Percentiles rank a stretch among this genome's conserved stretches.
Conservation (phyloP, 2,888 invertebrate genomes). For the Apamea anceps region DNA sequence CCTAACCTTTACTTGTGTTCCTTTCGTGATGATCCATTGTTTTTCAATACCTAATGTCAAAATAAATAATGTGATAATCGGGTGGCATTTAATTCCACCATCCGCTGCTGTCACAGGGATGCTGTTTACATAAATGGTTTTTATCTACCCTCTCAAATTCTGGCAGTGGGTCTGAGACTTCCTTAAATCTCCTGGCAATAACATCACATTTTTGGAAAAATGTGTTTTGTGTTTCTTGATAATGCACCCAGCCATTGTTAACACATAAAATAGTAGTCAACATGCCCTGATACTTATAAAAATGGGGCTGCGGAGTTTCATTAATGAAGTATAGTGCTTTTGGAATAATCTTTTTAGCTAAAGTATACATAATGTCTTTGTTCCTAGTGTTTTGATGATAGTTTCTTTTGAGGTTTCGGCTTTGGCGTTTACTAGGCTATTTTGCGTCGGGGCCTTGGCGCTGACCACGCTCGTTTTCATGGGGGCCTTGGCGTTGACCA, state of each 20-base stretch:
- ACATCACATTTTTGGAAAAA: slow-evolving; percentile 37
- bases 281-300: slow-evolving; percentile 42
- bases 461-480: background rate
- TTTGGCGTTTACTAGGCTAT: background rate
- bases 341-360: slow-evolving; percentile 32
- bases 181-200: slow-evolving; percentile 21
- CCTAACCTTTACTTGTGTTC: background rate
- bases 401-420: slow-evolving; percentile 7
- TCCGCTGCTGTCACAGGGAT: background rate
- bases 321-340: slow-evolving; percentile 24
- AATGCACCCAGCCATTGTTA: slow-evolving; percentile 42
- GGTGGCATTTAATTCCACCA: slow-evolving; percentile 12
- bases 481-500: background rate
- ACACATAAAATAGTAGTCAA: slow-evolving; percentile 33
- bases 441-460: background rate
- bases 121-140: background rate
- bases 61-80: background rate
- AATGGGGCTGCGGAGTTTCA: slow-evolving; percentile 38
- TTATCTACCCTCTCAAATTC: background rate
- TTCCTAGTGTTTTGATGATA: background rate
- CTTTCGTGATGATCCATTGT: background rate
- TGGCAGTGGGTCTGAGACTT: background rate
- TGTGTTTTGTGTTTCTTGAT: slow-evolving; percentile 15
- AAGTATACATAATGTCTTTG: slow-evolving; percentile 38
- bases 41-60: background rate